Percentiles rank a stretch among this genome's conserved stretches.
These are phyloP conservation scores for Hemithea aestivaria DNA, from an alignment of 2,888 invertebrate species.

Conservation along the genomic window DNA sequence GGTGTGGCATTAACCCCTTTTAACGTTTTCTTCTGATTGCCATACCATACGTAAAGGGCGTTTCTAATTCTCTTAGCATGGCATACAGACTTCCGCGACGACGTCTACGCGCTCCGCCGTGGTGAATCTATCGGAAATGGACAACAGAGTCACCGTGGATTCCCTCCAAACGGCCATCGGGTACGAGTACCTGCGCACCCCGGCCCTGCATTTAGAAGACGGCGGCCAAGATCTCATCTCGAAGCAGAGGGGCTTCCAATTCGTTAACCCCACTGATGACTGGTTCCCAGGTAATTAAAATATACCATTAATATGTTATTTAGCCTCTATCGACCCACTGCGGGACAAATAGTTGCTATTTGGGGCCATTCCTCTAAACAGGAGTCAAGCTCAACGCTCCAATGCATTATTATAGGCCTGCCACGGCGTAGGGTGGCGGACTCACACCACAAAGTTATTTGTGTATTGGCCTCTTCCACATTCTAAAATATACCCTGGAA, in stretches of 20 bases:
- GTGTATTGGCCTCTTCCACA: no score
- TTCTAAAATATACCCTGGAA: no score
- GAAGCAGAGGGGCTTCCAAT: constrained; percentile 90
- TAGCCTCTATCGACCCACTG: no score
- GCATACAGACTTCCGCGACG: constrained; percentile 92
- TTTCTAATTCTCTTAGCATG: constrained; percentile 81
- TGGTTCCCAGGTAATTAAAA: constrained; percentile 87
- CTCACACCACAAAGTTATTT: no score
- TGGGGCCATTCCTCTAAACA: no score
- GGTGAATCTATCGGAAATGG: constrained; percentile 88
- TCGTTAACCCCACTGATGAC: constrained; percentile 90
- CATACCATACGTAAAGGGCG: constrained; percentile 54
- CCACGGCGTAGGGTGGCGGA: no score
- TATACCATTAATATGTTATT: no score
- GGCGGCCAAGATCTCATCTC: constrained; percentile 85
- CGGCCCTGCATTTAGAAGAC: constrained; percentile 82
- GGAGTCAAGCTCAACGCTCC: no score
- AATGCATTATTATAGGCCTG: no score
- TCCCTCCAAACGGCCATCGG: constrained; percentile 89
- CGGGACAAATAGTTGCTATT: no score
- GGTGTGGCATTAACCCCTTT: constrained; percentile 11
- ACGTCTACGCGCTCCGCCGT: constrained; percentile 89
- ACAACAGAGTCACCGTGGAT: constrained; percentile 84
- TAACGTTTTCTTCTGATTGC: constrained; percentile 40
- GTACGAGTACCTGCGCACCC: constrained; percentile 89